phyloP scores from a whole-genome alignment of 2,797 vertebrate genomes.

The Mus spretus region DNA sequence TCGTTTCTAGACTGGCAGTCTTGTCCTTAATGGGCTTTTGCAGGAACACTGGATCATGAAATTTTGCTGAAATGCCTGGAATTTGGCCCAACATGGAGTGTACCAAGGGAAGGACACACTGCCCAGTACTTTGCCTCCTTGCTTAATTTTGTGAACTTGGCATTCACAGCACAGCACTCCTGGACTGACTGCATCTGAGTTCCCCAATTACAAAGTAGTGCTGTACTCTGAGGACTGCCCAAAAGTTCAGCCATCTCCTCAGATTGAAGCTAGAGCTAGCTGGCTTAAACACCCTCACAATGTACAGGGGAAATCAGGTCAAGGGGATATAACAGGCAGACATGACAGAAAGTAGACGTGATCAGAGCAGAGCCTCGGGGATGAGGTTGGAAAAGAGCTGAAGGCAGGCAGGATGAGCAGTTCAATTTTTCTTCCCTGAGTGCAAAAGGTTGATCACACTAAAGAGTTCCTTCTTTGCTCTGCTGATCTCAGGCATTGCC shows the following conservation, averaged over 20 bases:
- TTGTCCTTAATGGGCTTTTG: conserved; percentile 27
- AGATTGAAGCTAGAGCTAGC: background rate
- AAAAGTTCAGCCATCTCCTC: background rate
- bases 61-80: conserved; percentile 40
- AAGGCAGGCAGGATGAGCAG: background rate
- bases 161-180: background rate
- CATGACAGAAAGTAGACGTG: conserved; percentile 58
- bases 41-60: background rate
- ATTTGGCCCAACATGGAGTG: background rate
- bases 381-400: background rate
- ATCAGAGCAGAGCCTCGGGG: conserved; percentile 43
- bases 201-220: background rate
- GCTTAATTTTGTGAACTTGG: background rate
- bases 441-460: background rate
- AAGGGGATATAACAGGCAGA: conserved; percentile 56
- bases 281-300: background rate
- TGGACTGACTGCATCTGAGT: background rate
- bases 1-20: background rate
- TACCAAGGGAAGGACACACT: background rate
- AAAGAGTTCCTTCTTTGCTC: background rate
- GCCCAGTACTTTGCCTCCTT: background rate
- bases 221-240: background rate
- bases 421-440: background rate
- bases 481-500: background rate
- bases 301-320: conserved; percentile 58